Percentiles rank a stretch among this genome's conserved stretches.
Evolutionary conservation across 1,140 invertebrate species (phyloP).

Genomic region (Halesus radiatus): DNA sequence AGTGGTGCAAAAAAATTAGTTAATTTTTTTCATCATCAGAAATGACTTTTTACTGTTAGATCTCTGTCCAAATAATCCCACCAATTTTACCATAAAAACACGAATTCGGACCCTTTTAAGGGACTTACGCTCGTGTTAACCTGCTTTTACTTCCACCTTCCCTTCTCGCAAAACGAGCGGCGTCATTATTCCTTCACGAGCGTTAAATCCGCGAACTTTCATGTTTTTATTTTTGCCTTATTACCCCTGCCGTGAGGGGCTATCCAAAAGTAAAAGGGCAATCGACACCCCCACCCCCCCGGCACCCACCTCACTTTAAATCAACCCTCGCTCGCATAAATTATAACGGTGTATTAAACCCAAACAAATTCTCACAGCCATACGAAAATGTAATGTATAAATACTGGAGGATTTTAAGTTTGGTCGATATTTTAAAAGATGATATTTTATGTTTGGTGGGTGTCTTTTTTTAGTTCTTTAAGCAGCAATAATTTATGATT

Average conservation of each 20-base stretch:
- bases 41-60: no score
- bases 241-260: conserved; percentile 35
- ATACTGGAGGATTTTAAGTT: not conserved
- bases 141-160: conserved; percentile 11
- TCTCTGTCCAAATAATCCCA: no score
- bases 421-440: not conserved
- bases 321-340: conserved; percentile 54
- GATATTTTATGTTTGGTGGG: not conserved
- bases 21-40: no score
- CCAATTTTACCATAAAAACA: no score
- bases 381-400: conserved; percentile 3
- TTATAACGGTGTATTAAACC: conserved; percentile 56
- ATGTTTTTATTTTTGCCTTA: conserved; percentile 49
- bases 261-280: conserved; percentile 34
- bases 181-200: conserved; percentile 25
- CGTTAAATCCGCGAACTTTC: conserved; percentile 16
- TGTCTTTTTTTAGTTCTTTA: conserved; percentile 49
- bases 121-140: not conserved
- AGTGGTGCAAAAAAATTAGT: no score
- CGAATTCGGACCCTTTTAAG: not conserved
- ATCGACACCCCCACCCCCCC: conserved; percentile 21
- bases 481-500: conserved; percentile 57
- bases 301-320: conserved; percentile 29
- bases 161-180: conserved; percentile 23
- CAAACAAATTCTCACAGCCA: conserved; percentile 47